phyloP scores from a whole-genome alignment of 2,797 vertebrate species.

The Alcedo quadribrachys region DNA sequence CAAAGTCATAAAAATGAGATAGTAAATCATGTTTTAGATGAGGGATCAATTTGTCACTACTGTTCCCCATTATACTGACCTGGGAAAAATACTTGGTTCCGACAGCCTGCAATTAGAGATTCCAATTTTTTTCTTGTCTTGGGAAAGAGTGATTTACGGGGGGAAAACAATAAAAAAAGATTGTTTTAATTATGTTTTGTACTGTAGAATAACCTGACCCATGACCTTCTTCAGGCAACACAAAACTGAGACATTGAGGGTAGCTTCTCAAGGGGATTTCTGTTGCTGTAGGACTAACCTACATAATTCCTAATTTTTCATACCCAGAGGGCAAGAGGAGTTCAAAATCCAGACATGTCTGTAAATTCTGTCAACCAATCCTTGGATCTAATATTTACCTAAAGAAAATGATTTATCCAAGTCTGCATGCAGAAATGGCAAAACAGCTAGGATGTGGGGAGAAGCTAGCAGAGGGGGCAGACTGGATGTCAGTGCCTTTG shows the following conservation, averaged over 20 bases:
- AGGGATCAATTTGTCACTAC: not conserved
- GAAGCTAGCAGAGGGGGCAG: not conserved
- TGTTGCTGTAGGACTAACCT: not conserved
- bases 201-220: not conserved
- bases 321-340: not conserved
- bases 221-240: not conserved
- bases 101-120: constrained; percentile 40
- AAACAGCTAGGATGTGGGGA: not conserved
- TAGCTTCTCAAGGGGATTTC: not conserved
- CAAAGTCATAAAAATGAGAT: constrained; percentile 9
- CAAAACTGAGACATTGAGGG: not conserved
- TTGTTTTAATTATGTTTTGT: not conserved
- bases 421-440: not conserved
- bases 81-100: not conserved
- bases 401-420: not conserved
- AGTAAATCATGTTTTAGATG: not conserved
- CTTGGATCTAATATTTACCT: not conserved
- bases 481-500: not conserved
- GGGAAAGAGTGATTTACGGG: not conserved
- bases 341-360: not conserved
- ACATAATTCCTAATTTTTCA: not conserved
- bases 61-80: constrained; percentile 4
- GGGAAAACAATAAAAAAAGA: not conserved
- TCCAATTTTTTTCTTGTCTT: not conserved
- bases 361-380: not conserved